Conservation (phyloP, 2,888 invertebrate species). For the Nemoura dubitans region DNA sequence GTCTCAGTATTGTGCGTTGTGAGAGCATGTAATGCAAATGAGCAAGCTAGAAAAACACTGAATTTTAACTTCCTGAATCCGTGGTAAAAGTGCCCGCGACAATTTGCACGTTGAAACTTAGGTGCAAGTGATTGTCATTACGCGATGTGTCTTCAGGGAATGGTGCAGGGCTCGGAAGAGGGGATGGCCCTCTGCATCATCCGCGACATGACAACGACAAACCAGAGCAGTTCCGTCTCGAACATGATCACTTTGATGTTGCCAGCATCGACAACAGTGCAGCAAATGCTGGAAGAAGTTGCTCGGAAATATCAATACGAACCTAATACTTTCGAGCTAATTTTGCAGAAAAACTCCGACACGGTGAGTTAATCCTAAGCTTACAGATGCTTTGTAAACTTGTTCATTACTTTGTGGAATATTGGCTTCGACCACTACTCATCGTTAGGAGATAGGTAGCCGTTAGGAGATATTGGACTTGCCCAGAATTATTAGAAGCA, state of each 20-base stretch:
- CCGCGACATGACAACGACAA: slow-evolving; percentile 59
- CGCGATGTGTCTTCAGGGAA: slow-evolving; percentile 58
- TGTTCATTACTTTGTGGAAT: no score
- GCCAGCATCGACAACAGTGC: slow-evolving; percentile 61
- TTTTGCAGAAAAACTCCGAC: slow-evolving; percentile 51
- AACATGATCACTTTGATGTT: slow-evolving; percentile 56
- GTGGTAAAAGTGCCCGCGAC: background rate
- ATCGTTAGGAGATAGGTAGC: no score
- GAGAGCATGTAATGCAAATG: slow-evolving; percentile 15
- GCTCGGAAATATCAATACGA: slow-evolving; percentile 62
- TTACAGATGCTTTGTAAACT: no score
- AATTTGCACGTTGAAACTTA: background rate
- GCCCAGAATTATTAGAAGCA: no score
- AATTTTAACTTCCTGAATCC: slow-evolving; percentile 13
- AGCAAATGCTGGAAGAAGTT: slow-evolving; percentile 62
- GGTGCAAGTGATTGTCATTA: background rate
- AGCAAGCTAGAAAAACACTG: slow-evolving; percentile 33
- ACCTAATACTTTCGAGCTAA: slow-evolving; percentile 61
- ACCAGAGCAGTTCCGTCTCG: slow-evolving; percentile 53
- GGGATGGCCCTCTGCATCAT: slow-evolving; percentile 60
- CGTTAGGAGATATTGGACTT: no score
- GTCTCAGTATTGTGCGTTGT: background rate
- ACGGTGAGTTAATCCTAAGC: background rate
- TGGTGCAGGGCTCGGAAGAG: slow-evolving; percentile 62
- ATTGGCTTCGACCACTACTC: no score